A percentile compares a stretch with the other conserved stretches of the same genome.
phyloP scores from a whole-genome alignment of 1,140 invertebrate species.

The Drosophila malerkotliana region DNA sequence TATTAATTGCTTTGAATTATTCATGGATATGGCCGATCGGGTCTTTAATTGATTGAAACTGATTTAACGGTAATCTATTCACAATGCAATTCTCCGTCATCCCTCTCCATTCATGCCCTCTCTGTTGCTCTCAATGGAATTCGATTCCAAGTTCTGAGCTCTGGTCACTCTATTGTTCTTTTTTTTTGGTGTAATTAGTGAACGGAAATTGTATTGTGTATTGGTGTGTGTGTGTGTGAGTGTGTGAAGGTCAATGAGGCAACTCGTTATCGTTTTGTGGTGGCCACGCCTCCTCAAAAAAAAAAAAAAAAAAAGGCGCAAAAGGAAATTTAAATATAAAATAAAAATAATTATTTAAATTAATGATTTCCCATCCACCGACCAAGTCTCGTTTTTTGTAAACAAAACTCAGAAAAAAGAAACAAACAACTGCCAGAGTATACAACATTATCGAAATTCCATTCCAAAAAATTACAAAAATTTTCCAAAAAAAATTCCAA shows the following conservation, averaged over 20 bases:
- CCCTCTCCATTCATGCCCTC: constrained; percentile 2
- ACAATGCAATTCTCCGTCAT: constrained; percentile 44
- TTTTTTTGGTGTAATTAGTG: constrained; percentile 66
- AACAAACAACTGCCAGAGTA: constrained; percentile 28
- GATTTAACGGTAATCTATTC: constrained; percentile 38
- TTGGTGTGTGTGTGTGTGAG: constrained; percentile 29
- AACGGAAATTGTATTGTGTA: constrained; percentile 63
- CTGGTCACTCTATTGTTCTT: constrained; percentile 27
- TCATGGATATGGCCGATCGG: constrained; percentile 10
- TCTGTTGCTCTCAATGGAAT: not conserved
- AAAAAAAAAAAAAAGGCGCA: constrained; percentile 6
- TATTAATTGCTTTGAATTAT: constrained; percentile 29
- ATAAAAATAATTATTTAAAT: constrained; percentile 18
- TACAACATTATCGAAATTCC: constrained; percentile 30
- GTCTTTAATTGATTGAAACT: constrained; percentile 7
- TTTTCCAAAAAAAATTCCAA: constrained; percentile 22
- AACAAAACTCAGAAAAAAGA: constrained; percentile 20
- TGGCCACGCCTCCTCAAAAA: constrained; percentile 22
- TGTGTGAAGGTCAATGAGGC: constrained; percentile 53
- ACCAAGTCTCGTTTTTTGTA: not conserved
- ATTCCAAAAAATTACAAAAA: constrained; percentile 37
- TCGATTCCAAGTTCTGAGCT: not conserved
- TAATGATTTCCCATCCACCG: constrained; percentile 5
- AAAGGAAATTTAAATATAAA: constrained; percentile 6
- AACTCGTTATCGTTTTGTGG: constrained; percentile 24